Evolutionary conservation across 1,140 invertebrate genomes (phyloP).

Genomic region (Trachymyrmex septentrionalis): DNA sequence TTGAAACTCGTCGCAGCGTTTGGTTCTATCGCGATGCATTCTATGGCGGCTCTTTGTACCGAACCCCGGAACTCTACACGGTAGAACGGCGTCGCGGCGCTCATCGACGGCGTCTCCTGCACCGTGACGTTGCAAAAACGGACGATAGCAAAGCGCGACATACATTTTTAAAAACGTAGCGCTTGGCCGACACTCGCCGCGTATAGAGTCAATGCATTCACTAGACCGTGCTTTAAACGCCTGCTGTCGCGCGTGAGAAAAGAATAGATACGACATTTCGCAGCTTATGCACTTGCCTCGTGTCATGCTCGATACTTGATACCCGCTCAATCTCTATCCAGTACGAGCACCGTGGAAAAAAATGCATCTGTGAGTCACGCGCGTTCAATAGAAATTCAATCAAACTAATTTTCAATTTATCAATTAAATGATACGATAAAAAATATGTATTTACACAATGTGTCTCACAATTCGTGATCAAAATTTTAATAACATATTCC

Average conservation of each 20-base stretch:
- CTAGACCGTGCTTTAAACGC: not conserved
- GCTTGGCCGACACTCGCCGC: constrained; percentile 2
- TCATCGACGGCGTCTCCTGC: constrained; percentile 12
- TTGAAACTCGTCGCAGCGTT: constrained; percentile 31
- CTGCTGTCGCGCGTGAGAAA: not conserved
- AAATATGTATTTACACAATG: no score
- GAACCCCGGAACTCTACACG: constrained; percentile 41
- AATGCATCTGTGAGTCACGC: not conserved
- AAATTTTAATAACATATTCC: no score
- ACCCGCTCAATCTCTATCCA: not conserved
- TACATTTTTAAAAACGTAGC: constrained; percentile 55
- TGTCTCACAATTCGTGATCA: no score
- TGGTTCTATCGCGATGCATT: constrained; percentile 36
- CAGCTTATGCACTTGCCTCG: constrained; percentile 15
- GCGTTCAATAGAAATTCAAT: not conserved
- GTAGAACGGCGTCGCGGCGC: not conserved
- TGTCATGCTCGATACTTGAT: not conserved
- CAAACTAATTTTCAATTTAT: no score
- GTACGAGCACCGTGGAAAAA: not conserved
- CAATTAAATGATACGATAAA: no score
- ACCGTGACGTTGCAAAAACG: constrained; percentile 9
- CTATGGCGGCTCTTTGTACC: constrained; percentile 45
- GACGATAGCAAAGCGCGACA: constrained; percentile 35
- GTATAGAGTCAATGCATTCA: constrained; percentile 17
- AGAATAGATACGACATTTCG: constrained; percentile 53